Base-by-base conservation (phyloP, 2,797 vertebrate genomes). In the Danio kyathit region DNA sequence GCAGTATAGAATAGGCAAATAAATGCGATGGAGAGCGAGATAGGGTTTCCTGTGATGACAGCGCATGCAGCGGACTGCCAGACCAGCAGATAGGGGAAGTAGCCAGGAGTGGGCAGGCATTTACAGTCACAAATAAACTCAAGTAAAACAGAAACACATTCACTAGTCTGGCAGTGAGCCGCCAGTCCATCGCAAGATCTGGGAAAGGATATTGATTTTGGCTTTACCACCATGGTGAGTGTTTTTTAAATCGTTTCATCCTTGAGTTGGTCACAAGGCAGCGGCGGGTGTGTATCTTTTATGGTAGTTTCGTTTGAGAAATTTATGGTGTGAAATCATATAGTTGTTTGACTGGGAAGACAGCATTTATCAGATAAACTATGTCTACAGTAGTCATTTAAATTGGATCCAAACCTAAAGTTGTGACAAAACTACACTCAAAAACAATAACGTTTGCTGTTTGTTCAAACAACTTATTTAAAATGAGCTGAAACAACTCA, bases 1-100 rank as follows among this genome's bases (percentile, higher is more conserved):
- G 87, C 88, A 85, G 86, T 81, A 84, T 87, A 77, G 84, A 74
- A 89, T 88, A 93, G 83, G 90, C 92, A 94, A 95, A 95, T 94
- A 57, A 29, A 73, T 40, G 44, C 85, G 93, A 92, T 93, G 60
- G 76, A 75, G 84, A 64, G 56, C 86, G 79, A 49, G 86, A 88
- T 84, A 87, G 13, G 19, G 63, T 67, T 87, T 90, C 83, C 85
- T 84, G 59, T 86, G 84, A 83, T 84, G 86, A 82, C 82, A 76
- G 82, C 12, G 29, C 29, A 29, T 29, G 48, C 76, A 69, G 21
- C 16, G 67, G 67, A 48, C 21, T 64, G 69, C 64, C 61, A 29
- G 29, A 52, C 9, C 49, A 44, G 71, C 40, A 56, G 76, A 74
- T 83, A 85, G 70, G 81, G 88, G 87, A 87, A 87, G 87, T 87